phyloP scores from a whole-genome alignment of 2,797 vertebrate genomes.

The Parambassis ranga region DNA sequence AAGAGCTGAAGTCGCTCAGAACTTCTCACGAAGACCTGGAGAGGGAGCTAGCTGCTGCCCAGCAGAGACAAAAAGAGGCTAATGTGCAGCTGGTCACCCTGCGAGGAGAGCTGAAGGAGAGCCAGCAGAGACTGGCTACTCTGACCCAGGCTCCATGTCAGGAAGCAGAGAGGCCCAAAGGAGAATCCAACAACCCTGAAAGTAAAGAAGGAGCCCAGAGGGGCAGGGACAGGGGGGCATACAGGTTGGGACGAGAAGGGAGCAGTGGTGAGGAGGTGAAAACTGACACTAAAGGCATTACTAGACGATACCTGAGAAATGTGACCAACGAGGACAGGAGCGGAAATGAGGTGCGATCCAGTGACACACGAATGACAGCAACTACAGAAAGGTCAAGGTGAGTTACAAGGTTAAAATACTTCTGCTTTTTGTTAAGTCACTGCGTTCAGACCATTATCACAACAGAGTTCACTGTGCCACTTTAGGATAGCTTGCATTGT shows the following conservation, averaged over 20 bases:
- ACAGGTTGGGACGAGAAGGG: slow-evolving; percentile 36
- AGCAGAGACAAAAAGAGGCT: slow-evolving; percentile 67
- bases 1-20: slow-evolving; percentile 68
- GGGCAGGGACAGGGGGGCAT: slow-evolving; percentile 40
- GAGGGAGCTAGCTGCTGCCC: slow-evolving; percentile 66
- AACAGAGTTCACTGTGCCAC: not conserved
- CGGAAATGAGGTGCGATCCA: slow-evolving; percentile 46
- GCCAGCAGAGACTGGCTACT: slow-evolving; percentile 54
- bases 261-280: slow-evolving; percentile 30
- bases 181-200: slow-evolving; percentile 24
- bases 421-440: not conserved
- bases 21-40: slow-evolving; percentile 63
- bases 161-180: slow-evolving; percentile 38
- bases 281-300: slow-evolving; percentile 50
- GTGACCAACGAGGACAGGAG: slow-evolving; percentile 65
- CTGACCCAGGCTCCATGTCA: slow-evolving; percentile 12
- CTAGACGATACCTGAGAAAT: slow-evolving; percentile 70
- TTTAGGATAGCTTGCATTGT: slow-evolving; percentile 18
- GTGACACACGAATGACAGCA: slow-evolving; percentile 31
- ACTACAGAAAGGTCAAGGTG: slow-evolving; percentile 78
- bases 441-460: not conserved
- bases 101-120: slow-evolving; percentile 71
- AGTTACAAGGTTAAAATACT: not conserved
- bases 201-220: slow-evolving; percentile 38
- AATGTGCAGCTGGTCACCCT: slow-evolving; percentile 70